phyloP scores from a whole-genome alignment of 2,797 vertebrate species.

The Sebastes iracundus region DNA sequence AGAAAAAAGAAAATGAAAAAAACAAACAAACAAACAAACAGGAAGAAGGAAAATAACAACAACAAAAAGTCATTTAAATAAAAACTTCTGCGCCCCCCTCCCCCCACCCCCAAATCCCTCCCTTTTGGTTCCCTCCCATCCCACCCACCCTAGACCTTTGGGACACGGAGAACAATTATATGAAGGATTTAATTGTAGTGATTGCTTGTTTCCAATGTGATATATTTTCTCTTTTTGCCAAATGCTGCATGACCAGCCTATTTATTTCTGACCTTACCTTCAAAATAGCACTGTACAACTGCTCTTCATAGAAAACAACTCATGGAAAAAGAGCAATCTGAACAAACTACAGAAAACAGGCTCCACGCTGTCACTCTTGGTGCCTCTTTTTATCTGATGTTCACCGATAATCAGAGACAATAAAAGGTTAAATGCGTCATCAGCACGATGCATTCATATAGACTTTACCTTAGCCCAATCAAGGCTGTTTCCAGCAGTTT shows the following conservation, averaged over 20 bases:
- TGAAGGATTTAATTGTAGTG: no score
- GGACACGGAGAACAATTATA: no score
- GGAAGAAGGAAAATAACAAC: no score
- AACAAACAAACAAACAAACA: no score
- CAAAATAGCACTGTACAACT: neutral
- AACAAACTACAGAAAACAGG: neutral
- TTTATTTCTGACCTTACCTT: slow-evolving; percentile 29
- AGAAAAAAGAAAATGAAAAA: no score
- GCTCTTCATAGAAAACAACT: neutral
- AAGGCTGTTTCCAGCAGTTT: neutral
- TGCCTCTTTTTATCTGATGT: neutral
- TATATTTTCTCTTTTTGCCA: no score
- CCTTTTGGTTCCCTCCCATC: no score
- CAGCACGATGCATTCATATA: slow-evolving; percentile 3
- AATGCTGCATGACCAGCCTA: neutral
- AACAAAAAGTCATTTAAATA: no score
- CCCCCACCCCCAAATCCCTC: no score
- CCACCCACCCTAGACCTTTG: no score
- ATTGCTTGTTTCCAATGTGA: no score
- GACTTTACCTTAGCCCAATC: neutral
- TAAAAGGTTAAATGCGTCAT: slow-evolving; percentile 11
- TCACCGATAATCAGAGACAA: slow-evolving; percentile 20
- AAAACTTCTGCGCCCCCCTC: no score
- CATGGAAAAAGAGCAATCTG: neutral
- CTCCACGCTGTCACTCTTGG: neutral